phyloP scores from a whole-genome alignment of 2,888 invertebrate species.

The Pristionchus japonicus region DNA sequence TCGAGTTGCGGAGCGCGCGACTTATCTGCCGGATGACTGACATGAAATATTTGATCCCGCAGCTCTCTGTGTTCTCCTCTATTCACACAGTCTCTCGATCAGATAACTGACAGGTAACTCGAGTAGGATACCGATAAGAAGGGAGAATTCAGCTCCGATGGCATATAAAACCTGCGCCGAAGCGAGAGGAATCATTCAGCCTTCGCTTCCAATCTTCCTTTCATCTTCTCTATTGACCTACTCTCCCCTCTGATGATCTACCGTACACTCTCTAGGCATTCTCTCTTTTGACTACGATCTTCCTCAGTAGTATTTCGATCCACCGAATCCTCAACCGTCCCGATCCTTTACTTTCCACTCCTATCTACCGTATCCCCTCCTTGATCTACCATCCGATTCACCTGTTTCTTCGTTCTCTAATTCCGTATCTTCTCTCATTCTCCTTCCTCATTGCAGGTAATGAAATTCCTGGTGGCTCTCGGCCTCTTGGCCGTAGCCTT shows the following conservation, averaged over 20 bases:
- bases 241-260: neutral
- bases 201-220: neutral
- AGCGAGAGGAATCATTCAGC: neutral
- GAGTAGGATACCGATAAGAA: neutral
- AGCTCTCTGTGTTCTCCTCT: neutral
- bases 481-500: constrained; percentile 47
- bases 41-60: neutral
- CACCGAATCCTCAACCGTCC: no score
- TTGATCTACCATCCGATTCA: no score
- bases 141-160: no score
- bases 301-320: no score
- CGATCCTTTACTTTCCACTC: no score
- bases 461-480: constrained; percentile 40
- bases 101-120: constrained; percentile 23
- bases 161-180: neutral
- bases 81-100: neutral
- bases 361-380: no score
- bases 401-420: neutral
- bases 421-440: no score
- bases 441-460: constrained; percentile 6
- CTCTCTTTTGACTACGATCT: no score
- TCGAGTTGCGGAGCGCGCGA: neutral
- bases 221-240: neutral
- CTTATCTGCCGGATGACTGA: neutral
- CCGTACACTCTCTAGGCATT: no score